Percentiles rank a stretch among this genome's conserved stretches.
Conservation (phyloP, 1,140 invertebrate genomes). For the Pseudomyrmex gracilis region DNA sequence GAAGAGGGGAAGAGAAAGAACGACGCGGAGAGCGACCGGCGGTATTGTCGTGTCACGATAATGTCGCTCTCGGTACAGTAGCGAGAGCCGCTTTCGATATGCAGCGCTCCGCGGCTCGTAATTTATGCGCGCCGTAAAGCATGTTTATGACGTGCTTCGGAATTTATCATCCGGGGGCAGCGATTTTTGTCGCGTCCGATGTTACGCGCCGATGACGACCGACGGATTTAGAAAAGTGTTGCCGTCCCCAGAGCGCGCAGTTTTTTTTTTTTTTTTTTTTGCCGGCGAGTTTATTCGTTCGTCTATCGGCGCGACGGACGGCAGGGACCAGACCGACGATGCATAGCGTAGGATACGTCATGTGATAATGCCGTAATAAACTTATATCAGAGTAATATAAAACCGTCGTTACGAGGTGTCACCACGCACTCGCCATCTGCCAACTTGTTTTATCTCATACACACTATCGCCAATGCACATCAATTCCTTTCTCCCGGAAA, state of each 20-base stretch:
- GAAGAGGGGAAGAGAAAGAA: background rate
- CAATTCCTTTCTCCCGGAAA: background rate
- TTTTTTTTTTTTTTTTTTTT: background rate
- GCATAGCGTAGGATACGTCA: no score
- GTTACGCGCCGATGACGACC: slow-evolving; percentile 29
- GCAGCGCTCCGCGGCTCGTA: slow-evolving; percentile 37
- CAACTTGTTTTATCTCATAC: slow-evolving; percentile 7
- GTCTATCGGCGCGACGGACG: background rate
- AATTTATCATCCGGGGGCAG: slow-evolving; percentile 44
- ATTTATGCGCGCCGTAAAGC: slow-evolving; percentile 58
- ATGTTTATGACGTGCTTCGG: slow-evolving; percentile 55
- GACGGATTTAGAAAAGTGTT: slow-evolving; percentile 33
- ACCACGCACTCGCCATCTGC: slow-evolving; percentile 1
- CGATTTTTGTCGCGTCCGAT: slow-evolving; percentile 45
- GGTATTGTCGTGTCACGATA: slow-evolving; percentile 58
- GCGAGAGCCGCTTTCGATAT: slow-evolving; percentile 51
- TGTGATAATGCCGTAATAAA: slow-evolving; percentile 34
- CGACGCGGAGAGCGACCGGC: background rate
- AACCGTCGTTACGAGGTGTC: slow-evolving; percentile 18
- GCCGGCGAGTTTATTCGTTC: slow-evolving; percentile 15
- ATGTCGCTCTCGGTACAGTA: slow-evolving; percentile 58
- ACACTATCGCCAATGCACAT: background rate
- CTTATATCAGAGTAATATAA: slow-evolving; percentile 34
- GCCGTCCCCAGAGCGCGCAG: background rate
- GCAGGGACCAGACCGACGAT: background rate